Base-by-base conservation (phyloP, 2,797 vertebrate genomes). In the Dallia pectoralis region DNA sequence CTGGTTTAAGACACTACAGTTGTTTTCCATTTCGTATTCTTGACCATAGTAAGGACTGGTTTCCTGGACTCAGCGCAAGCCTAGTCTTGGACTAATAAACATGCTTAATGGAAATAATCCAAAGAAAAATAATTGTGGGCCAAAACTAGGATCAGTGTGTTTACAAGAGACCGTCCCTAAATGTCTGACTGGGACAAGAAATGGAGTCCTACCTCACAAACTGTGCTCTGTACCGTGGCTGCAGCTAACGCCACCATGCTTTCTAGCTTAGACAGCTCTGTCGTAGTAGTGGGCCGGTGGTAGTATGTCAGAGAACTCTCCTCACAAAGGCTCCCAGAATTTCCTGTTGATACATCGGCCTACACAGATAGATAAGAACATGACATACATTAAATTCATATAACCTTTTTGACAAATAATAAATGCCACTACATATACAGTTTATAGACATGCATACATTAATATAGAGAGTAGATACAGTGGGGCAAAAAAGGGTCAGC, bases 211-310 rank as follows among this genome's bases (percentile, higher is more conserved):
- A 93, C 92, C 95, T 96, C 91, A 0, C 89, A 95, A 84, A 96
- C 90, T 0, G 94, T 82, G 73, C 88, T 94, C 69, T 94, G 95
- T 32, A 97, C 93, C 19, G 91, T 86, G 0, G 93, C 92, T 0
- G 91, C 91, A 0, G 96, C 87, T 0, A 88, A 85, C 40, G 96
- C 95, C 51, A 96, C 94, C 75, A 91, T 92, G 86, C 91, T 94
- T 79, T 96, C 96, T 79, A 98, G 92, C 72, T 95, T 94, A 0
- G 87, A 92, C 3, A 98, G 91, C 70, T 89, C 91, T 0, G 94
- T 84, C 5, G 94, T 93, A 0, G 93, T 88, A 0, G 92, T 92
- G 79, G 91, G 86, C 0, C 78, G 79, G 69, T 90, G 79, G 69
- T 90, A 86, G 48, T 19, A 77, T 0, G 75, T 6, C 29, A 48